Conservation (phyloP, 2,797 vertebrate species). For the Dendrocincla fuliginosa region DNA sequence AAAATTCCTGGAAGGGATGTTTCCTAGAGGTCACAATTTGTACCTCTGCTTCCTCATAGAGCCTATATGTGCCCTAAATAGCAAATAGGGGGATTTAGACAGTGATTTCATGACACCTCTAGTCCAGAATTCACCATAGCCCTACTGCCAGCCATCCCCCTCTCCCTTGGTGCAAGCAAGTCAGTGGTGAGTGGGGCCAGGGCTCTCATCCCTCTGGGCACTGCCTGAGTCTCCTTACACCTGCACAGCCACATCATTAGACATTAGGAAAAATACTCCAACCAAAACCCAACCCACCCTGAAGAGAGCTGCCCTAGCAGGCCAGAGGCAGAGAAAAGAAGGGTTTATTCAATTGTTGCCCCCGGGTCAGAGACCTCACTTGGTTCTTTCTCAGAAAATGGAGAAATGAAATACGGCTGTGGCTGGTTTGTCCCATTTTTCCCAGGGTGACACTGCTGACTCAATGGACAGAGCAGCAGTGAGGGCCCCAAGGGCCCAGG, state of each 20-base stretch:
- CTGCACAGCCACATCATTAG: rapidly evolving
- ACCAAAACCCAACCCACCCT: neutral
- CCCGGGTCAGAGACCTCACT: neutral
- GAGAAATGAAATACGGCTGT: neutral
- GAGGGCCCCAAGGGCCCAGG: neutral
- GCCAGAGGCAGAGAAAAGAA: neutral
- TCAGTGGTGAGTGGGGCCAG: rapidly evolving
- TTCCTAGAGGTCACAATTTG: neutral
- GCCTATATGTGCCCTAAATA: neutral
- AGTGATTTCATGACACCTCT: neutral
- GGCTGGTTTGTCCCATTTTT: neutral
- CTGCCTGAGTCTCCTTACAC: neutral
- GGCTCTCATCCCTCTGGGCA: neutral
- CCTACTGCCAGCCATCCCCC: neutral
- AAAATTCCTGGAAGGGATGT: neutral
- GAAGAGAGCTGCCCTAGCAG: neutral
- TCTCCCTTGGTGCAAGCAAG: neutral
- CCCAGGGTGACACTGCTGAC: neutral
- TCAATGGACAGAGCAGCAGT: neutral
- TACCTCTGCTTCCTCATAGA: neutral
- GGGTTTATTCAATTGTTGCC: rapidly evolving
- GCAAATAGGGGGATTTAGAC: neutral
- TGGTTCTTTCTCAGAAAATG: neutral
- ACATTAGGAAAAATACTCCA: neutral
- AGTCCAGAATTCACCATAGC: neutral